Evolutionary conservation across 2,888 invertebrate genomes (phyloP), one percentile per base, ranked within the genome.

Genomic region (Micoletzkya japonica): DNA sequence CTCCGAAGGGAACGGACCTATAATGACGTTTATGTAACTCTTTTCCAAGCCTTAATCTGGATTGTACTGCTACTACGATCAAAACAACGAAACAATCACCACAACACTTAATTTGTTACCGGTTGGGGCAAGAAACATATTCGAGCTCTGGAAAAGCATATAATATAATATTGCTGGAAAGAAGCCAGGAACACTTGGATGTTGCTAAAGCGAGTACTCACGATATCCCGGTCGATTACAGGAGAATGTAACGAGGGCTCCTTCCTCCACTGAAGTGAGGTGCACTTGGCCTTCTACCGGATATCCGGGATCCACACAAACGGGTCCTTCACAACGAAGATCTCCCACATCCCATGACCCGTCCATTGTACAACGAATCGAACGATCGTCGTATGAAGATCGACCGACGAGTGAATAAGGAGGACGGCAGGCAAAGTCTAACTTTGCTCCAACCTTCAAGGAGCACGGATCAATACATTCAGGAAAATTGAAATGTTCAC

Each of bases 271-370:
- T 56, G 88, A 89, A n/a, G 86, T 84, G 56, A 95, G 90, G 50
- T 92, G 87, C 88, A 95, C 95, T 76, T 90, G 89, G 30, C 95
- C 95, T 87, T 95, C 95, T 73, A 93, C 92, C 0, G 95, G 95
- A 82, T 93, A 90, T 0, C 95, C 94, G 0, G 95, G 95, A 87
- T 96, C 95, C 86, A 93, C 92, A 86, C 95, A 95, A 1, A 95
- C 95, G 2, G 95, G 95, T 28, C 95, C 96, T 88, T 95, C 95
- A 85, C 97, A 97, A 68, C 93, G 89, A 63, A 97, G 89, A 85
- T 94, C 94, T 36, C 96, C 96, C 86, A 96, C 95, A 88, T 96
- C 96, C 97, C 97, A 97, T 73, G 92, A 91, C 2, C 94, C 93
- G 84, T 94, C 94, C 0, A 91, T 91, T 88, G 92, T 92, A 87